Conservation (phyloP, 2,113 vertebrate genomes). For the Ellobius talpinus region DNA sequence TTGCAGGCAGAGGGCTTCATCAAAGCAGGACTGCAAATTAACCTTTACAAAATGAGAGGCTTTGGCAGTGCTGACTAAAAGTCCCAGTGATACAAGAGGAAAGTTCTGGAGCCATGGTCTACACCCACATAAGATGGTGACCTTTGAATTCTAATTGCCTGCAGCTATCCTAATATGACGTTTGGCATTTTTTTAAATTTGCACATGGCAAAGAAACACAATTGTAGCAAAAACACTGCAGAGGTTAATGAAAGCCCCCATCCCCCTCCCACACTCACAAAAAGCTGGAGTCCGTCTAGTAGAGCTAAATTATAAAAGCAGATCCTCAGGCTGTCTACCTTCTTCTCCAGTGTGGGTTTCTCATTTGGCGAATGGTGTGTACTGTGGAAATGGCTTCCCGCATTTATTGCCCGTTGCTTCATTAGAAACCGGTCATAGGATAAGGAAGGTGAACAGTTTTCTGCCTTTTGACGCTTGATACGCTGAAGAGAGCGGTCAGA, state of each 20-base stretch:
- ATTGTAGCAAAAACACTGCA: conserved; percentile 56
- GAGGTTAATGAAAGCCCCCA: conserved; percentile 65
- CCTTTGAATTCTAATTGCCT: conserved; percentile 77
- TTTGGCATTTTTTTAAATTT: conserved; percentile 77
- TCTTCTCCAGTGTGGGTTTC: background rate
- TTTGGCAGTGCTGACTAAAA: conserved; percentile 68
- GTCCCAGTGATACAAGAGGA: conserved; percentile 52
- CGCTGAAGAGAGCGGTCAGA: background rate
- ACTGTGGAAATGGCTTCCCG: conserved; percentile 5
- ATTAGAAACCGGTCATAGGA: background rate
- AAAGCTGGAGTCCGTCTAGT: conserved; percentile 31
- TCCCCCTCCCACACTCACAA: background rate
- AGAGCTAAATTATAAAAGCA: background rate
- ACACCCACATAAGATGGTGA: conserved; percentile 68
- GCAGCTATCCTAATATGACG: conserved; percentile 68
- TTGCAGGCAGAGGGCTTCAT: background rate
- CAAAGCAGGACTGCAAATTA: conserved; percentile 70
- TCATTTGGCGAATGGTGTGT: background rate
- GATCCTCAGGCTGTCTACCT: background rate
- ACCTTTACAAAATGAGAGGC: conserved; percentile 74
- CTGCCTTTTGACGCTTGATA: background rate
- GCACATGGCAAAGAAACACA: conserved; percentile 64
- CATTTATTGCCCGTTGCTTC: background rate
- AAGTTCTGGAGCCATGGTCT: conserved; percentile 60
- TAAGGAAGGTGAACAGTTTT: background rate